Conservation (phyloP, 2,888 invertebrate genomes). For the Endomychus coccineus region DNA sequence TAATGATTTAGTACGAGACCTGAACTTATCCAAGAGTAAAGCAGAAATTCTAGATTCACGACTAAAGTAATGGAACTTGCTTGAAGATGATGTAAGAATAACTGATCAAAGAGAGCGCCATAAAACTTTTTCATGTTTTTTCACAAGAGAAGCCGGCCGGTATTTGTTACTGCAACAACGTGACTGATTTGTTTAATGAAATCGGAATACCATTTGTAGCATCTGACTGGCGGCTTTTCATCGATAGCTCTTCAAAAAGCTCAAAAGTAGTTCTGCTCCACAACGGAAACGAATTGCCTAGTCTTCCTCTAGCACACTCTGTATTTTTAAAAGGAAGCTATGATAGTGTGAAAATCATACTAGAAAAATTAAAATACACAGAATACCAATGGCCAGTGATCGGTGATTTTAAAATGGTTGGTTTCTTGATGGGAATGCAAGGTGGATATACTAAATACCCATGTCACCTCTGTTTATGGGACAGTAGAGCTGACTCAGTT, state of each 20-base stretch:
- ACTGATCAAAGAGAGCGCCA: too few species aligned
- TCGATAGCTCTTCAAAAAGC: conserved; percentile 17
- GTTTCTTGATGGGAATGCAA: conserved; percentile 6
- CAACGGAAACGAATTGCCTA: conserved; percentile 27
- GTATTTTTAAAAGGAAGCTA: conserved; percentile 28
- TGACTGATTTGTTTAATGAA: too few species aligned
- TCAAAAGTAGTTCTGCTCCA: conserved; percentile 22
- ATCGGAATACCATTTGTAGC: too few species aligned
- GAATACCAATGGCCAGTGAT: conserved; percentile 25
- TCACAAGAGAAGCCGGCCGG: too few species aligned
- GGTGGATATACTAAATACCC: conserved; percentile 3
- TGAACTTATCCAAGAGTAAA: too few species aligned
- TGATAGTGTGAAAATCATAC: conserved; percentile 27
- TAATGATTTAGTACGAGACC: too few species aligned
- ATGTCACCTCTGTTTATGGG: conserved; percentile 4
- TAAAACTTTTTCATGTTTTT: too few species aligned
- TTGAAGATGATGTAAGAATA: too few species aligned
- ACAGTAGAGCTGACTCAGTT: conserved; percentile 1
- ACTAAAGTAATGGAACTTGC: too few species aligned
- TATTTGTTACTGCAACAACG: too few species aligned
- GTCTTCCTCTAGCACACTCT: conserved; percentile 25
- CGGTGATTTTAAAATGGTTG: conserved; percentile 3
- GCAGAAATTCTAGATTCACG: too few species aligned
- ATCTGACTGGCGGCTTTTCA: conserved; percentile 21
- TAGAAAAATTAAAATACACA: conserved; percentile 25